These are phyloP conservation scores for Castor canadensis DNA, from an alignment of 2,113 vertebrate genomes.

Conservation along the genomic window DNA sequence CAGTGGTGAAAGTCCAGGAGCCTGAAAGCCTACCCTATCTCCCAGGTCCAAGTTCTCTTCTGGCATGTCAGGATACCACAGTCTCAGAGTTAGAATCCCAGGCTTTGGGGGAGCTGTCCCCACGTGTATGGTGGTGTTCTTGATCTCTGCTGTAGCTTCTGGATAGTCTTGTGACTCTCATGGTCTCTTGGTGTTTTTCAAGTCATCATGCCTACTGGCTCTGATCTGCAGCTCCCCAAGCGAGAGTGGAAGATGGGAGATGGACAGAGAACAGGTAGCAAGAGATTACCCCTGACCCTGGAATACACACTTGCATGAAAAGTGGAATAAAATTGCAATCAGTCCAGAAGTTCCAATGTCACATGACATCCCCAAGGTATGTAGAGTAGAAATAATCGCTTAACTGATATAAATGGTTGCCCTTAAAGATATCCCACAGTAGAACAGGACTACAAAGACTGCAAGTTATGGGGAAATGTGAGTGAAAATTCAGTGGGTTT, in stretches of 20 bases:
- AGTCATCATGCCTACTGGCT: slow-evolving; percentile 89
- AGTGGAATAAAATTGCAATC: background rate
- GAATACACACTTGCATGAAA: background rate
- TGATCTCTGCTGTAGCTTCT: slow-evolving; percentile 92
- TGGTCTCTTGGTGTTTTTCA: slow-evolving; percentile 88
- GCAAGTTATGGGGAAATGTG: background rate
- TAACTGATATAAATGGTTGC: background rate
- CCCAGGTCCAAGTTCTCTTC: background rate
- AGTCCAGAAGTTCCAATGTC: background rate
- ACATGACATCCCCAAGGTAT: background rate
- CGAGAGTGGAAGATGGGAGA: too few species aligned
- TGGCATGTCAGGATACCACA: background rate
- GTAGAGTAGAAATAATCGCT: background rate
- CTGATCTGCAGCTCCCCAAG: slow-evolving; percentile 91
- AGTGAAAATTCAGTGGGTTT: background rate
- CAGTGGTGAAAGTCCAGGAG: background rate
- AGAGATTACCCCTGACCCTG: background rate
- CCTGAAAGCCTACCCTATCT: background rate
- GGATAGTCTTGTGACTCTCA: slow-evolving; percentile 92
- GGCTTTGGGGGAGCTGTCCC: background rate
- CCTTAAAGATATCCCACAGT: background rate
- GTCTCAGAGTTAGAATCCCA: background rate
- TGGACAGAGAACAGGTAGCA: background rate
- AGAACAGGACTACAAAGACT: background rate
- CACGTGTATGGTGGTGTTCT: slow-evolving; percentile 90